Base-by-base conservation (phyloP, 2,113 vertebrate species). In the Motacilla tschutschensis region DNA sequence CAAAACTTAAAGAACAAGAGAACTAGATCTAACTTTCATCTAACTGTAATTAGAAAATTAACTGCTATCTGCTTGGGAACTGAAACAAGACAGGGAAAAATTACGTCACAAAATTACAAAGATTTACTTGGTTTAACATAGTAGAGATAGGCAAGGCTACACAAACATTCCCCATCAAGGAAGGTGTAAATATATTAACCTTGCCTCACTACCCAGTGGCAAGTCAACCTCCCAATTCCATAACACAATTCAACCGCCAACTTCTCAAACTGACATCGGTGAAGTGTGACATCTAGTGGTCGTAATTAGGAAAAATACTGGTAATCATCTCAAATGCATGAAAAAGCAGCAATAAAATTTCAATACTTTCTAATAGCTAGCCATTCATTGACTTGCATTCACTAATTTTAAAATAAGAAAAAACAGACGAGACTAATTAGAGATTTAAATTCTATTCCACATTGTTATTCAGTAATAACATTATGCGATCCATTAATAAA, bases 211-310 rank as follows among this genome's bases (percentile, higher is more conserved):
- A 75, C 16, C 29, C 36, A 25, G 14, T 15, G 12, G 43, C 7
- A 35, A n/a, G 17, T 50, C 29, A 41, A 41, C 38, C 17, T 62
- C 29, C 10, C 55, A 33, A 0, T 5, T 54, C 63, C 17, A 4
- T 7, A 10, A 58, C 1, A 54, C 21, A 53, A 59, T 12, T 47
- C 35, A 43, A 7, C 3, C 21, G 5, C 11, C 33, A 20, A 1
- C 8, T 51, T 74, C 54, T 54, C 73, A 25, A 48, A 64, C 2
- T 22, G 31, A 43, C 14, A 8, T 18, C 18, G 3, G 29, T 72
- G 59, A 86, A 81, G 24, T 65, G 28, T 47, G 94, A 33, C 93
- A 93, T 70, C 91, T 96, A 91, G 86, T 69, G 90, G 85, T 48
- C 28, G 17, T 14, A 66, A 63, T 19, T 48, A 29, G 41, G 17